Conservation (phyloP, 2,113 vertebrate genomes). For the Jacana jacana region DNA sequence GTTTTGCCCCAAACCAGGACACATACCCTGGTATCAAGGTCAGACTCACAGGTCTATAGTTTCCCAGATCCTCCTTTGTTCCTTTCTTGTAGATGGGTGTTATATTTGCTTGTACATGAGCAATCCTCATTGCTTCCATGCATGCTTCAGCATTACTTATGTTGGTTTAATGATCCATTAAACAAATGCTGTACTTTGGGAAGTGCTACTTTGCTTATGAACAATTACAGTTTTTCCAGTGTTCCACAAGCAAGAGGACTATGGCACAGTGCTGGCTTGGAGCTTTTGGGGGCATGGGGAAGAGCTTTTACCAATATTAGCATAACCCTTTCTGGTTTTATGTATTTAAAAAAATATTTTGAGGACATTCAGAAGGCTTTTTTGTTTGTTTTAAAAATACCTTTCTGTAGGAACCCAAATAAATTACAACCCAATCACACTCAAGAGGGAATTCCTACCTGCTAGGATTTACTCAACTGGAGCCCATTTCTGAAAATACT, state of each 20-base stretch:
- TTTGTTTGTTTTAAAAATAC: not conserved
- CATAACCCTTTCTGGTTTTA: not conserved
- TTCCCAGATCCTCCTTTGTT: too few species aligned
- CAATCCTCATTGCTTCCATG: not conserved
- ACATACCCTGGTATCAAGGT: too few species aligned
- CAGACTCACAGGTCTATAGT: too few species aligned
- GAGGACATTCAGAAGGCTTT: not conserved
- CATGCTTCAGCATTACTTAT: conserved; percentile 48
- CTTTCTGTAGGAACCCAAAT: not conserved
- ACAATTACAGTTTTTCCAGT: not conserved
- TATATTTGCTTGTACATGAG: too few species aligned
- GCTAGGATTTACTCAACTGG: not conserved
- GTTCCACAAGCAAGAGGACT: not conserved
- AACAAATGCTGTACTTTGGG: conserved; percentile 56
- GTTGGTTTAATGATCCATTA: conserved; percentile 55
- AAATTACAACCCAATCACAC: not conserved
- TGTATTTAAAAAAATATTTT: not conserved
- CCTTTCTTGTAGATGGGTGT: too few species aligned
- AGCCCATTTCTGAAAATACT: not conserved
- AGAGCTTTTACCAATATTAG: not conserved
- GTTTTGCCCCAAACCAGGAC: too few species aligned
- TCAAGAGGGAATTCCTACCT: not conserved
- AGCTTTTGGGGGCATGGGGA: not conserved
- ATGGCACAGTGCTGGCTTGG: not conserved
- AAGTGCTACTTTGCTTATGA: conserved; percentile 29